Evolutionary conservation across 2,888 invertebrate species (phyloP).

Genomic region (Eupithecia centaureata): DNA sequence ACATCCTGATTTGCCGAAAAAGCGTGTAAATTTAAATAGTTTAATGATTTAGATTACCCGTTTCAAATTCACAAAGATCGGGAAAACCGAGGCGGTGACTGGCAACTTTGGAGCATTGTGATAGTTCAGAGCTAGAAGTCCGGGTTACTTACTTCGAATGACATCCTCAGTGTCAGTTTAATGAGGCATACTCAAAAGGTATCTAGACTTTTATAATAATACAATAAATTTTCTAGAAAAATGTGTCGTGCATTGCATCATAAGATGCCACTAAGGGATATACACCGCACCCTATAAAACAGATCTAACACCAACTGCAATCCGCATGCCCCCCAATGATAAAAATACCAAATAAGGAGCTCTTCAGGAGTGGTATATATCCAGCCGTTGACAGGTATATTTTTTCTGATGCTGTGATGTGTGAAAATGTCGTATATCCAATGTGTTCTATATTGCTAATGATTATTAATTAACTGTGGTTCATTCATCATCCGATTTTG

Average conservation of each 20-base stretch:
- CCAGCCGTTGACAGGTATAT: too few species aligned
- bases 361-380: too few species aligned
- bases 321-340: background rate
- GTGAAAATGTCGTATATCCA: too few species aligned
- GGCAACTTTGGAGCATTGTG: constrained; percentile 19
- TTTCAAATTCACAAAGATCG: constrained; percentile 60
- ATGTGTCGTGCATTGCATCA: too few species aligned
- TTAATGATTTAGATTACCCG: constrained; percentile 58
- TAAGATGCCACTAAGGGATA: too few species aligned
- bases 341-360: background rate
- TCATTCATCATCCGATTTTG: too few species aligned
- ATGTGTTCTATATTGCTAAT: too few species aligned
- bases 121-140: constrained; percentile 15
- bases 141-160: constrained; percentile 16
- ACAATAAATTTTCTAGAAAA: too few species aligned
- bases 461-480: too few species aligned
- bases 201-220: background rate
- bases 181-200: background rate
- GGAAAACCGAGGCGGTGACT: constrained; percentile 51
- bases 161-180: background rate
- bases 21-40: constrained; percentile 26
- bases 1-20: constrained; percentile 30
- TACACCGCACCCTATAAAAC: too few species aligned
- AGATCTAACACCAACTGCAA: too few species aligned
- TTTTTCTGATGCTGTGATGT: too few species aligned